Percentiles rank a stretch among this genome's conserved stretches.
Evolutionary conservation across 1,140 invertebrate species (phyloP).

Genomic region (Achatina immaculata): DNA sequence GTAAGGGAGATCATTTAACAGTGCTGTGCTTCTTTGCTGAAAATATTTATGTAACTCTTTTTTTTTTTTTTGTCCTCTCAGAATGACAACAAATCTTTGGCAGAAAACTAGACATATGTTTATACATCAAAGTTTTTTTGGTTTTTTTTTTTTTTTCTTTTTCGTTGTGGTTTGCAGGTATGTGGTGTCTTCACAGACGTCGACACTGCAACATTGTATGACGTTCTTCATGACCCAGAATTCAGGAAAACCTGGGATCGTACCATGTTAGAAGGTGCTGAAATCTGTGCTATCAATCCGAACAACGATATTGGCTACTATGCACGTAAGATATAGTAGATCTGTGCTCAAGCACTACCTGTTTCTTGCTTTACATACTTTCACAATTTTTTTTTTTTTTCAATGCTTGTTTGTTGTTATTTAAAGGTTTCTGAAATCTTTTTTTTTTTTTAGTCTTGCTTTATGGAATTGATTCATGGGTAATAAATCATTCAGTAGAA

Average conservation of each 20-base stretch:
- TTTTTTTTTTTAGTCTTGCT: too few relatives aligned
- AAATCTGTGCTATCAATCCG: conserved; percentile 90
- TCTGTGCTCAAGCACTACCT: not conserved
- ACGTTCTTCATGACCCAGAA: conserved; percentile 90
- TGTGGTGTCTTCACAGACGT: conserved; percentile 83
- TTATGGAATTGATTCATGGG: too few relatives aligned
- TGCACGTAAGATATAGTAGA: conserved; percentile 78
- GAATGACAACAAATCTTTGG: not conserved
- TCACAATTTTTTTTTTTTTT: conserved; percentile 6
- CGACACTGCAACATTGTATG: conserved; percentile 82
- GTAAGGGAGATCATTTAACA: too few relatives aligned
- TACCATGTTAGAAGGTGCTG: conserved; percentile 86
- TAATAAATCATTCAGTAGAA: too few relatives aligned
- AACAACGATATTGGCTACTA: conserved; percentile 95
- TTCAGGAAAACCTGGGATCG: conserved; percentile 91
- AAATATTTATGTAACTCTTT: not conserved
- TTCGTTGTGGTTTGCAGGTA: conserved; percentile 73
- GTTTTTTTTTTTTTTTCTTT: not conserved
- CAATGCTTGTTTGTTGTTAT: not conserved
- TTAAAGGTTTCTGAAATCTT: too few relatives aligned
- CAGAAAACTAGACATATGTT: not conserved
- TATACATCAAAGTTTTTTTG: not conserved
- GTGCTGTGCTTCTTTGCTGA: too few relatives aligned
- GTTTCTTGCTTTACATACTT: not conserved
- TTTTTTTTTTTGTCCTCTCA: not conserved